Conservation (phyloP, 1,140 invertebrate genomes). For the Proales similis region DNA sequence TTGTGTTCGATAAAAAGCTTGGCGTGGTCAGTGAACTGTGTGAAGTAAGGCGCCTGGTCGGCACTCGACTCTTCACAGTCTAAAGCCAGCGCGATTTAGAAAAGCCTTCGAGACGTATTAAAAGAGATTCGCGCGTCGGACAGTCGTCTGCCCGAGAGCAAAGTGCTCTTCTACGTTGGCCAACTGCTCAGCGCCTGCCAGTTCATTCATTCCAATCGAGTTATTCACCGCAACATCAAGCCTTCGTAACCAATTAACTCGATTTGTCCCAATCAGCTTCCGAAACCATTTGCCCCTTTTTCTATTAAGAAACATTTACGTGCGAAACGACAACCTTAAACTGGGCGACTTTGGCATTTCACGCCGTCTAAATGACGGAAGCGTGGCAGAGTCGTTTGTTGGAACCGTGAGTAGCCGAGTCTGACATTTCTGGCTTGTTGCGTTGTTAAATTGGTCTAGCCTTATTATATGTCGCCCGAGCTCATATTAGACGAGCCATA, state of each 20-base stretch:
- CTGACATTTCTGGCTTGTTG: not conserved
- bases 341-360: constrained; percentile 37
- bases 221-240: constrained; percentile 31
- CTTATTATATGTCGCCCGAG: constrained; percentile 78
- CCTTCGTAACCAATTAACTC: not conserved
- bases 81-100: too few species aligned
- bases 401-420: constrained; percentile 48
- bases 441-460: constrained; percentile 42
- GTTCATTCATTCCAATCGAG: constrained; percentile 29
- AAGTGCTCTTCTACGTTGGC: constrained; percentile 3
- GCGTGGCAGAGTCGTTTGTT: constrained; percentile 56
- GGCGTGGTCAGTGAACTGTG: too few species aligned
- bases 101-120: too few species aligned
- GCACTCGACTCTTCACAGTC: too few species aligned
- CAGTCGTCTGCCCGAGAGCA: constrained; percentile 8
- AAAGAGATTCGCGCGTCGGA: constrained; percentile 11
- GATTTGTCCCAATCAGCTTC: constrained; percentile 39
- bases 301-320: constrained; percentile 7
- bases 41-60: too few species aligned
- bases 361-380: constrained; percentile 53
- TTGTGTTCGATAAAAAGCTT: too few species aligned
- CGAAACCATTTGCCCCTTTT: constrained; percentile 57
- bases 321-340: constrained; percentile 32
- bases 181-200: constrained; percentile 29
- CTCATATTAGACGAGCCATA: constrained; percentile 64